Conservation (phyloP, 2,797 vertebrate genomes). For the Hydrophis major region DNA sequence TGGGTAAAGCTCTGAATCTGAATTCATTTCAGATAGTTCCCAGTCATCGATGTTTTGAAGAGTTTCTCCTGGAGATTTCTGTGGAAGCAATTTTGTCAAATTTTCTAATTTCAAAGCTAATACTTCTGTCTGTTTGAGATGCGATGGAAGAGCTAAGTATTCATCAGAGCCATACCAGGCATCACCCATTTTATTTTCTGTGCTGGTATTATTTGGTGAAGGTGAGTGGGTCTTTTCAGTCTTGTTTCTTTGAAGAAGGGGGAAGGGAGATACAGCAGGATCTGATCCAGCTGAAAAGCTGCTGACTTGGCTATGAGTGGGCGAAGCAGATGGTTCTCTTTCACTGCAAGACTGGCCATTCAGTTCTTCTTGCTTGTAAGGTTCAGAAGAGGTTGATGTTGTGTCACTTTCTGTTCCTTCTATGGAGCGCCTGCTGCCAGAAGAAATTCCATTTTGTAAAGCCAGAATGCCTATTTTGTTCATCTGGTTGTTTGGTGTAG, state of each 20-base stretch:
- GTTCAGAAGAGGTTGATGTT: conserved; percentile 58
- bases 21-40: conserved; percentile 91
- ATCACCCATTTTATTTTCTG: conserved; percentile 66
- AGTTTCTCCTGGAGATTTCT: conserved; percentile 75
- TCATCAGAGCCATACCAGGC: conserved; percentile 95
- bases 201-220: conserved; percentile 45
- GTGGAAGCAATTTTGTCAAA: conserved; percentile 82
- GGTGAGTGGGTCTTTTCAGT: conserved; percentile 55
- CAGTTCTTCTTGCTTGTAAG: conserved; percentile 37
- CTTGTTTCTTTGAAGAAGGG: conserved; percentile 53
- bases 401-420: conserved; percentile 65
- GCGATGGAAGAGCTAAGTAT: conserved; percentile 91
- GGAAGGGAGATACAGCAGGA: conserved; percentile 37
- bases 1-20: conserved; percentile 82
- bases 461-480: conserved; percentile 31
- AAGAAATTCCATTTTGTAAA: conserved; percentile 49
- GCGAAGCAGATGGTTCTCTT: conserved; percentile 56
- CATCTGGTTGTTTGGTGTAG: conserved; percentile 10
- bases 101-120: conserved; percentile 88
- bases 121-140: conserved; percentile 90
- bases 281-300: conserved; percentile 65
- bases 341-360: conserved; percentile 43
- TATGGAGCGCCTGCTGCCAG: conserved; percentile 32
- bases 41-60: conserved; percentile 95
- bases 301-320: conserved; percentile 46